phyloP scores from a whole-genome alignment of 92 coral and sea anemone genomes.

The Blastomussa wellsi region DNA sequence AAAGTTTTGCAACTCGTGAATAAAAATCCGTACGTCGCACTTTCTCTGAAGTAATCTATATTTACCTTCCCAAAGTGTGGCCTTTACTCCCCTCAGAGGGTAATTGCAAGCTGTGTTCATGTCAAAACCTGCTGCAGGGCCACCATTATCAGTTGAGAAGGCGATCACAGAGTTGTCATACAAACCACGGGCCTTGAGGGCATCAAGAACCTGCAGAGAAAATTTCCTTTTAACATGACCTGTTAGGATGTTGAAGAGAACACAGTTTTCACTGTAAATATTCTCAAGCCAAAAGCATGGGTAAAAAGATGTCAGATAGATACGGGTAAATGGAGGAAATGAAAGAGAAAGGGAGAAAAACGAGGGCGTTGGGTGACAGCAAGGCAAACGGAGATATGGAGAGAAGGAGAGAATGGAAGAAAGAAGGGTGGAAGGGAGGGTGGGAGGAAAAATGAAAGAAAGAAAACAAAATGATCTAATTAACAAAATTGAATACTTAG shows the following conservation, averaged over 20 bases:
- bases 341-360: too few relatives aligned
- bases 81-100: slow-evolving; percentile 82
- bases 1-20: too few relatives aligned
- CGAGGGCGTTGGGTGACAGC: not conserved
- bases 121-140: slow-evolving; percentile 88
- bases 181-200: slow-evolving; percentile 67
- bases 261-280: too few relatives aligned
- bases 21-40: too few relatives aligned
- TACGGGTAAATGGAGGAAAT: too few relatives aligned
- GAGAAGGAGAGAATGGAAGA: not conserved
- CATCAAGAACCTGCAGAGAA: slow-evolving; percentile 60
- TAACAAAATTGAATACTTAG: too few relatives aligned
- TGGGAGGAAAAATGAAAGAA: not conserved
- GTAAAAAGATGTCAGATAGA: too few relatives aligned
- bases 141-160: slow-evolving; percentile 88
- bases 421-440: not conserved
- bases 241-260: too few relatives aligned
- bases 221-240: not conserved
- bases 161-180: slow-evolving; percentile 77
- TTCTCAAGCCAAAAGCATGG: too few relatives aligned
- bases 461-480: too few relatives aligned
- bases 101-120: slow-evolving; percentile 78
- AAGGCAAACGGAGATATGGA: not conserved
- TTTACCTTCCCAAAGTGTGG: slow-evolving; percentile 88
- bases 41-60: too few relatives aligned